Conservation (phyloP, 2,888 invertebrate genomes). For the Rhopalosiphum nymphaeae region DNA sequence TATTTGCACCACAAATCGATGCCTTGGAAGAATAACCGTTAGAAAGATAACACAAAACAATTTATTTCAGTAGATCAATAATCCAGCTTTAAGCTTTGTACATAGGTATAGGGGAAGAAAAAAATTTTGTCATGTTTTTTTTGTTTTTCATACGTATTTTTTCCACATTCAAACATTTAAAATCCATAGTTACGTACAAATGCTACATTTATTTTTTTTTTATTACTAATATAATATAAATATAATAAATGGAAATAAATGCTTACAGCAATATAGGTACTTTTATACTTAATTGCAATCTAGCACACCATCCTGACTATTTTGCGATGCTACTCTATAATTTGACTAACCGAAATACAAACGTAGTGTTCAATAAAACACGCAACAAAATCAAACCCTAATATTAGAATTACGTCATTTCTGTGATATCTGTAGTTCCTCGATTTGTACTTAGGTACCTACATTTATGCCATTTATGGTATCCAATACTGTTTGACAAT, state of each 20-base stretch:
- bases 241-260: background rate
- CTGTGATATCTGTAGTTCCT: background rate
- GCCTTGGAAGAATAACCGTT: slow-evolving; percentile 36
- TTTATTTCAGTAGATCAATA: slow-evolving; percentile 30
- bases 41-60: background rate
- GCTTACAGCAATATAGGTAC: background rate
- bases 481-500: background rate
- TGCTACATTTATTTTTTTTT: background rate
- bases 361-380: background rate
- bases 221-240: background rate
- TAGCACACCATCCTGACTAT: background rate
- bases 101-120: background rate
- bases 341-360: background rate
- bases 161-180: background rate
- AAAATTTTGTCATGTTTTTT: background rate
- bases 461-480: background rate
- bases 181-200: background rate
- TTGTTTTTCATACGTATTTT: background rate
- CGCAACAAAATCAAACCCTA: background rate
- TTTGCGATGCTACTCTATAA: background rate
- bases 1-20: slow-evolving; percentile 5
- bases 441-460: background rate
- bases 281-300: background rate
- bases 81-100: background rate
- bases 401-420: background rate